Evolutionary conservation across 2,888 invertebrate genomes (phyloP), one percentile per base, ranked within the genome.

Genomic region (Pseudococcus viburni): DNA sequence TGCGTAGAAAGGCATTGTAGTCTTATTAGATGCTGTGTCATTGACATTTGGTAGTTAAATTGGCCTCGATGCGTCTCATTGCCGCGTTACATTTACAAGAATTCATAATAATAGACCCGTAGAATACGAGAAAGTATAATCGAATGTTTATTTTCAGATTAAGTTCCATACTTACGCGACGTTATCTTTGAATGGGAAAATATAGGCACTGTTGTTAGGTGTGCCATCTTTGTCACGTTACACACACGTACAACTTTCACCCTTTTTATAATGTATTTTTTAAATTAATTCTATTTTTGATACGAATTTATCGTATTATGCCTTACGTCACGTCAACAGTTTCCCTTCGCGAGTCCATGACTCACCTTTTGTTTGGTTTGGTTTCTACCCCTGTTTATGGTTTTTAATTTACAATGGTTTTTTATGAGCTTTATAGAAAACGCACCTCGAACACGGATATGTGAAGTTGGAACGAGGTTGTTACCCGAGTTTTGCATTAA

Each of bases 11-110:
- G 68, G 68, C 42, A 80, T 80, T 80, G 80, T 80, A 42, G 42
- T 42, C 42, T 39, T 80, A 42, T 80, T 80, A 80, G 42, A 80
- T 80, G 80, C 42, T 42, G 80, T 80, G 80, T 80, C 80, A 80
- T 80, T 80, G 80, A 80, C 80, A 80, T 80, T 80, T 42, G 26
- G 42, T 42, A 7, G 80, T 80, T 80, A n/a, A 80, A 80, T 80
- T 80, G n/a, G 80, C n/a, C 42, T 80, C 15, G 80, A 80, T 80
- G 42, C 26, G 26, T 33, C 26, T 80, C n/a, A 46, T 33, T 73
- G 68, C 12, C 33, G 26, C 68, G 68, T 59, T 19, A 59, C 59
- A 59, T 59, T 59, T 59, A 73, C 22, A 15, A 33, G 26, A 73
- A 42, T 42, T 42, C 11, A n/a, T 80, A 42, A 80, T 80, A 42